Evolutionary conservation across 2,888 invertebrate genomes (phyloP).

Genomic region (Machimus rusticus): DNA sequence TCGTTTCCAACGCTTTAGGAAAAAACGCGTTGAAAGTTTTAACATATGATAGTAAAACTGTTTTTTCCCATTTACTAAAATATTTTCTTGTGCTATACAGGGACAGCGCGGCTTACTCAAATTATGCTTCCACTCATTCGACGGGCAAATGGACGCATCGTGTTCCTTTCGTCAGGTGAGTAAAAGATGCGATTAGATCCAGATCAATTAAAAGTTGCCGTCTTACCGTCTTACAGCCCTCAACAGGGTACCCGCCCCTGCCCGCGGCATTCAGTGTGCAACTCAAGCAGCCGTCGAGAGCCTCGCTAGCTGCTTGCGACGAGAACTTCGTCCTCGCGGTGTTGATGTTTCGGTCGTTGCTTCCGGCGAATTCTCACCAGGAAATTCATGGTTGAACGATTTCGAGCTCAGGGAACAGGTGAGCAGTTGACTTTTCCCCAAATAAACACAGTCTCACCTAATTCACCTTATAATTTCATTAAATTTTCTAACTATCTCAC

Average conservation of each 20-base stretch:
- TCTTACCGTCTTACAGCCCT: conserved; percentile 59
- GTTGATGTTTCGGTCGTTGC: conserved; percentile 86
- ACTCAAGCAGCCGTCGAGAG: conserved; percentile 81
- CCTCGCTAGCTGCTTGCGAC: conserved; percentile 78
- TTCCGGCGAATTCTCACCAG: conserved; percentile 84
- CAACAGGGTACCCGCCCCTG: conserved; percentile 80
- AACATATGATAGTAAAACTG: no score
- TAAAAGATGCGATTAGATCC: neutral
- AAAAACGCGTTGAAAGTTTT: no score
- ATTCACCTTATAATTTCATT: neutral
- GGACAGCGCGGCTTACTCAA: conserved; percentile 75
- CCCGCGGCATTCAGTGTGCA: conserved; percentile 83
- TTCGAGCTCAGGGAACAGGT: conserved; percentile 70
- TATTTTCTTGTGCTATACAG: conserved; percentile 55
- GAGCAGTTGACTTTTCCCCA: conserved; percentile 38
- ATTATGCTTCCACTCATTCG: conserved; percentile 84
- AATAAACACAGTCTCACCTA: neutral
- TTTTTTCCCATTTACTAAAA: no score
- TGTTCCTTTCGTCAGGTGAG: conserved; percentile 78
- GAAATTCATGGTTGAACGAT: conserved; percentile 79
- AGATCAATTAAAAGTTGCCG: no score
- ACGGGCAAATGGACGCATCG: conserved; percentile 79
- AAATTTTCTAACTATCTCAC: neutral
- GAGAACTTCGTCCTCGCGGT: conserved; percentile 80
- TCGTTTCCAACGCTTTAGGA: no score